Evolutionary conservation across 2,113 vertebrate species (phyloP).

Genomic region (Eretmochelys imbricata): DNA sequence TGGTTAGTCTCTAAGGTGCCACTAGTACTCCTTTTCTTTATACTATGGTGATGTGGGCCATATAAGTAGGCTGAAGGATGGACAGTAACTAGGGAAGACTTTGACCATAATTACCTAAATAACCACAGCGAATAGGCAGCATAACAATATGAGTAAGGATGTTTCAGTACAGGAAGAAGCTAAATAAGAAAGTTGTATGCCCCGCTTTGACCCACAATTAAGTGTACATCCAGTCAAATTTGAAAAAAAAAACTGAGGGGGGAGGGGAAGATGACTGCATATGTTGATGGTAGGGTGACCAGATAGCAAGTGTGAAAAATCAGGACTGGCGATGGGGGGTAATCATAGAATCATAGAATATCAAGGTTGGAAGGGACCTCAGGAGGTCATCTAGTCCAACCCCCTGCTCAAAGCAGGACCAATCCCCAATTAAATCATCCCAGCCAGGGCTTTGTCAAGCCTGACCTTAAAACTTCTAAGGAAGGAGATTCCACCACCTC

Average conservation of each 20-base stretch:
- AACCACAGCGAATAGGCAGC: accelerated
- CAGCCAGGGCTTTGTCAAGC: too few species aligned
- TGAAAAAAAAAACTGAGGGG: not conserved
- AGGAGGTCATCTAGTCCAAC: too few species aligned
- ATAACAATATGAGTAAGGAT: not conserved
- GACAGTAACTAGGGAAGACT: not conserved
- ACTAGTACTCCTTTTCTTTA: too few species aligned
- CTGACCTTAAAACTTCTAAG: too few species aligned
- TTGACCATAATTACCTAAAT: not conserved
- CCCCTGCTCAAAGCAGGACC: too few species aligned
- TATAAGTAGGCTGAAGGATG: not conserved
- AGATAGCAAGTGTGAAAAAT: too few species aligned
- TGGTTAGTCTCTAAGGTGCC: too few species aligned
- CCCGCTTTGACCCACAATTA: not conserved
- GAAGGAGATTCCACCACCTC: too few species aligned
- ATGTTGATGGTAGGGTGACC: slow-evolving; percentile 9
- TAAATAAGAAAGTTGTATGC: not conserved
- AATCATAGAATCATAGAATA: too few species aligned
- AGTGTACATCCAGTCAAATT: not conserved
- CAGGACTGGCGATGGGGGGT: too few species aligned
- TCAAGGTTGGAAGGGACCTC: too few species aligned
- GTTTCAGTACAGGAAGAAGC: not conserved
- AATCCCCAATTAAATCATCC: too few species aligned
- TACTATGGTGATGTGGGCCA: not conserved
- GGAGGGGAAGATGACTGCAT: slow-evolving; percentile 3